Percentiles rank a stretch among this genome's conserved stretches.
phyloP scores from a whole-genome alignment of 2,797 vertebrate genomes.

The Parotocinclus haroldoi region DNA sequence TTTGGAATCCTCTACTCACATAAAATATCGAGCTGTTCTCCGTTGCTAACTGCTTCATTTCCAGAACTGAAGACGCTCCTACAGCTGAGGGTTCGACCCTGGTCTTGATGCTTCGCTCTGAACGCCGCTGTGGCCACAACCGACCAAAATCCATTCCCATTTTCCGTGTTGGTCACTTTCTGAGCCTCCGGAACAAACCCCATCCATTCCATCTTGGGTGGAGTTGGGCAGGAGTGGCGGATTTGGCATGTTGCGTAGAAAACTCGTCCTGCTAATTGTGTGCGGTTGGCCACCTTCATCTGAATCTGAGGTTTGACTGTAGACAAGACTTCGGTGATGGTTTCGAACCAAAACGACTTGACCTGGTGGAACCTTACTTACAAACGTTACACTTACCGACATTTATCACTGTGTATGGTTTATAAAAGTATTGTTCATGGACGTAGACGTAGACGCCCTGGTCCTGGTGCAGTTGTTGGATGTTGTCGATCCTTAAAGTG shows the following conservation, averaged over 20 bases:
- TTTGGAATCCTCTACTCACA: constrained; percentile 32
- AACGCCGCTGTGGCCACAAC: not conserved
- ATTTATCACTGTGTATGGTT: not conserved
- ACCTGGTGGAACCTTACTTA: too few relatives aligned
- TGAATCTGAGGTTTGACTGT: constrained; percentile 1
- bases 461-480: constrained; percentile 35
- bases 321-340: not conserved
- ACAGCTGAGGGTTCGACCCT: constrained; percentile 14
- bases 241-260: constrained; percentile 30
- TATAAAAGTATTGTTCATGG: not conserved
- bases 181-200: not conserved
- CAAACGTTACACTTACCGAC: constrained; percentile 10
- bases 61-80: not conserved
- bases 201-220: constrained; percentile 29
- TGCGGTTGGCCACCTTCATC: not conserved
- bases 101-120: not conserved
- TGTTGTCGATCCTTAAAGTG: constrained; percentile 41
- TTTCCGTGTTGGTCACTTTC: not conserved
- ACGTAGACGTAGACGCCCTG: constrained; percentile 4
- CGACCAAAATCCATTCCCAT: constrained; percentile 1
- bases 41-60: not conserved
- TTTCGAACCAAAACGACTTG: too few relatives aligned
- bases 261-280: not conserved
- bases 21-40: constrained; percentile 9
- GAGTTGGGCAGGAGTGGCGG: constrained; percentile 35